Conservation (phyloP, 2,797 vertebrate genomes). For the Enteromius afrohamiltoni region DNA sequence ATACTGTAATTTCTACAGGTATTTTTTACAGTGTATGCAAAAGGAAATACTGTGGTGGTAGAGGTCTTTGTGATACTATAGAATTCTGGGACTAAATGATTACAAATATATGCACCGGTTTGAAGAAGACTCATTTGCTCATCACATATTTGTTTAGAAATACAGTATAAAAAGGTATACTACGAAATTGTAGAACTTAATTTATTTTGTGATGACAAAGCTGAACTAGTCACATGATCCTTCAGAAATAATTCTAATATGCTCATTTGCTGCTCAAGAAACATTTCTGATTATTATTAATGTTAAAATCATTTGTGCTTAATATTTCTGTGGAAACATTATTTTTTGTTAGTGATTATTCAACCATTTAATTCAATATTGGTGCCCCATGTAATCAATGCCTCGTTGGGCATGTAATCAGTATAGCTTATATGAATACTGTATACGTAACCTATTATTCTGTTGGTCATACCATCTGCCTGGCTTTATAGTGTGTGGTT, state of each 20-base stretch:
- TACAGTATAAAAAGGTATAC: not conserved
- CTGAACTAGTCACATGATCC: not conserved
- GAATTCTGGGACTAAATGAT: not conserved
- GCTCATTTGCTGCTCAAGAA: not conserved
- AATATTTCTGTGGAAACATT: not conserved
- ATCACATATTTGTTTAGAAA: not conserved
- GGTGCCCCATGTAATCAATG: not conserved
- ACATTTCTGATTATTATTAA: not conserved
- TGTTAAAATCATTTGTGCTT: not conserved
- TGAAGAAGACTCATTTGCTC: not conserved
- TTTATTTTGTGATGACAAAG: not conserved
- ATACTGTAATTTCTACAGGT: too few relatives aligned
- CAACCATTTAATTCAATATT: conserved; percentile 5
- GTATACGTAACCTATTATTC: conserved; percentile 41
- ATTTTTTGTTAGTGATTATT: conserved; percentile 15
- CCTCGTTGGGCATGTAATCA: not conserved
- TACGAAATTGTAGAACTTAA: not conserved
- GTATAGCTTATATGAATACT: not conserved
- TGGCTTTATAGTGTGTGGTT: conserved; percentile 42
- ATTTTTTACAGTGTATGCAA: not conserved
- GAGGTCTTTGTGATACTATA: not conserved
- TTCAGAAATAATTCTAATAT: not conserved
- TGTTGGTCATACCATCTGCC: conserved; percentile 31
- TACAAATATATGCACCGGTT: not conserved
- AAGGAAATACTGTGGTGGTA: not conserved